phyloP scores from a whole-genome alignment of 2,888 invertebrate genomes.

The Chirona hameri region DNA sequence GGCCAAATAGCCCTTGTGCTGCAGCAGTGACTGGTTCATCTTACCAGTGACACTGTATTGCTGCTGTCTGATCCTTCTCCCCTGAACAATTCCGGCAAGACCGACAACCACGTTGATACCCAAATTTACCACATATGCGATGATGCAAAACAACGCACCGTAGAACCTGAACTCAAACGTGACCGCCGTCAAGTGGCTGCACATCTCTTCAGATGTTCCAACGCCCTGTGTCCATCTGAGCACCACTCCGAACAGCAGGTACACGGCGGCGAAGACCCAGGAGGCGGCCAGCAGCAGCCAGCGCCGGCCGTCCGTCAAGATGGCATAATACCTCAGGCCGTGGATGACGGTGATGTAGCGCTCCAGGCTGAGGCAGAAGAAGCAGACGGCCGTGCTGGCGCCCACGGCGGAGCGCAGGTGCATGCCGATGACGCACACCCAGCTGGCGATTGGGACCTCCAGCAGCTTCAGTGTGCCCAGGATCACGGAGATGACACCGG shows the following conservation, averaged over 20 bases:
- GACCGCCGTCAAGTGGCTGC: background rate
- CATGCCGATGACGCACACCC: background rate
- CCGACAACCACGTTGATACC: background rate
- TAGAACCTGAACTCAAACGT: background rate
- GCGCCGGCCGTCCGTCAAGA: background rate
- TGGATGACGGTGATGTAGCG: background rate
- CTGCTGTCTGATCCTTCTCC: background rate
- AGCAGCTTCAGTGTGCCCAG: background rate
- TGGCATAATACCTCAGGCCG: background rate
- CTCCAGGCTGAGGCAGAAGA: background rate
- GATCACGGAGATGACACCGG: background rate
- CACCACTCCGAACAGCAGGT: background rate
- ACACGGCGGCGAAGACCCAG: background rate
- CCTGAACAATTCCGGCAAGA: background rate
- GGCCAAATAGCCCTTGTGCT: background rate
- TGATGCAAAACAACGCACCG: background rate
- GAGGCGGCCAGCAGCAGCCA: background rate
- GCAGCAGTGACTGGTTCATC: background rate
- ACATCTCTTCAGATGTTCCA: background rate
- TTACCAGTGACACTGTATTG: background rate
- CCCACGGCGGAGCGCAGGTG: background rate
- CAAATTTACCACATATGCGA: background rate
- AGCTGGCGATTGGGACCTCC: background rate
- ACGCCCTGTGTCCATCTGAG: background rate
- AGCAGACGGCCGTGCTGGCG: background rate